Conservation (phyloP, 2,888 invertebrate species). For the Lepidochitona cinerea region DNA sequence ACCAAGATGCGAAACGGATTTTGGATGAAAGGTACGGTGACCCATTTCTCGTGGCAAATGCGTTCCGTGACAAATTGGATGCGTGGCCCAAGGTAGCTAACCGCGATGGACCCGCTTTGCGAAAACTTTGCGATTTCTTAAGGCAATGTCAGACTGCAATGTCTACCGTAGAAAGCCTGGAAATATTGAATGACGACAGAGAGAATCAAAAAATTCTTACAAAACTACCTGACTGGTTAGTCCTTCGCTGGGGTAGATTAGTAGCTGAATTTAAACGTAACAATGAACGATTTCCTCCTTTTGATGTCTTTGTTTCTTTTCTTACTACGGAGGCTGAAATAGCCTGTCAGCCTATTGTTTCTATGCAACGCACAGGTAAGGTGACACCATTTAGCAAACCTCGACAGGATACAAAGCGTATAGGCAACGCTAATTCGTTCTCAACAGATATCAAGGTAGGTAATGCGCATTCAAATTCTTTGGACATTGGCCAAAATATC, state of each 20-base stretch:
- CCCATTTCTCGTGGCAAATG: conserved; percentile 27
- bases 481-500: background rate
- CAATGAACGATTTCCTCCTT: background rate
- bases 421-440: no score
- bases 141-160: conserved; percentile 23
- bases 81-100: conserved; percentile 25
- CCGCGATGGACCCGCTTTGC: conserved; percentile 16
- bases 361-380: no score
- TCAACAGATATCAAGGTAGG: no score
- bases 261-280: conserved; percentile 1
- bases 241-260: conserved; percentile 19
- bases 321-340: conserved; percentile 8
- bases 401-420: no score
- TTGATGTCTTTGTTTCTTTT: conserved; percentile 4
- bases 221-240: conserved; percentile 24
- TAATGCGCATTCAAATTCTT: no score
- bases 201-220: conserved; percentile 22
- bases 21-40: conserved; percentile 28
- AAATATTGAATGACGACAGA: conserved; percentile 20
- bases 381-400: no score
- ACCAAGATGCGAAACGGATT: no score
- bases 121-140: conserved; percentile 21
- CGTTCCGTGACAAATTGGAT: conserved; percentile 26
- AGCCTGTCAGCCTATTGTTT: conserved; percentile 1
- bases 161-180: conserved; percentile 13